These are phyloP conservation scores for Trachurus trachurus DNA, from an alignment of 2,797 vertebrate genomes.

Conservation along the genomic window DNA sequence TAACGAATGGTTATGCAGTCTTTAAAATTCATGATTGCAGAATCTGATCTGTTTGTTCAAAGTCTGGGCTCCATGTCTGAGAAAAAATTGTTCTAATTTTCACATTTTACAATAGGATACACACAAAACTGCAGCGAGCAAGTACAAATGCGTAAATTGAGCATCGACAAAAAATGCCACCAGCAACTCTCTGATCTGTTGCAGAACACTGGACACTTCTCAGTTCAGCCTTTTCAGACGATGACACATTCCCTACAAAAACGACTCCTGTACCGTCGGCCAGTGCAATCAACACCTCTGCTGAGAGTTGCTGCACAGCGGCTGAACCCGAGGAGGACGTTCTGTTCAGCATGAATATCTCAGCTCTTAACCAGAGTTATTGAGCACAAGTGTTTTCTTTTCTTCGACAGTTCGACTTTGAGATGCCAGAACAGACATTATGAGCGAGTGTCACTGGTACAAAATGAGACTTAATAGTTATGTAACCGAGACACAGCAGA, in stretches of 20 bases:
- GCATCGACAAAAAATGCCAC: background rate
- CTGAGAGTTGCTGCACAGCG: background rate
- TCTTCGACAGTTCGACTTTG: background rate
- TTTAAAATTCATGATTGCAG: background rate
- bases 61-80: background rate
- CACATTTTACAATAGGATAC: background rate
- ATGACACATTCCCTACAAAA: background rate
- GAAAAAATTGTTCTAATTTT: background rate
- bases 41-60: background rate
- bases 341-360: background rate
- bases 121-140: background rate
- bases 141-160: background rate
- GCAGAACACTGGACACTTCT: background rate
- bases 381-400: background rate
- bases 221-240: background rate
- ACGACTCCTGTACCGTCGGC: background rate
- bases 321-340: background rate
- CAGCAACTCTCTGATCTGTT: background rate
- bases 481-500: slow-evolving; percentile 21
- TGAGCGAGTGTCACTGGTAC: background rate
- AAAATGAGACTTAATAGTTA: slow-evolving; percentile 9
- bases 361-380: background rate
- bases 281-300: background rate
- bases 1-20: background rate
- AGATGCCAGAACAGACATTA: slow-evolving; percentile 1